Conservation (phyloP, 2,113 vertebrate genomes). For the Osmerus eperlanus region DNA sequence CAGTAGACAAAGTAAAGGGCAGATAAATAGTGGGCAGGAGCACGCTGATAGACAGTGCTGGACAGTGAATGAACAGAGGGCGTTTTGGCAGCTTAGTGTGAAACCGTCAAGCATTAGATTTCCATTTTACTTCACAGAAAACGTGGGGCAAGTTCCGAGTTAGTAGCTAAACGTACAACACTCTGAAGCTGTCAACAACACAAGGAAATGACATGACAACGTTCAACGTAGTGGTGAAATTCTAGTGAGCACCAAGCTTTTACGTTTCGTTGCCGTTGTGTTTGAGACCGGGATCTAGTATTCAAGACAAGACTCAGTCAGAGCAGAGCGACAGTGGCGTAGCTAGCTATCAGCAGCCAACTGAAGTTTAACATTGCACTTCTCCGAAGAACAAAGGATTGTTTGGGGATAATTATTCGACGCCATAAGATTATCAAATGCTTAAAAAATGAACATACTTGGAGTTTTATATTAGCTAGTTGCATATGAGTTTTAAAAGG, state of each 20-base stretch:
- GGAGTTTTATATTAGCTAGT: neutral
- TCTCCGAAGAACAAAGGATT: slow-evolving; percentile 43
- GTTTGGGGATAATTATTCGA: slow-evolving; percentile 36
- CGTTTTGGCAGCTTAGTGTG: too few species aligned
- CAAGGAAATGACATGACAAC: slow-evolving; percentile 49
- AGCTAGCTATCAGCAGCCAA: slow-evolving; percentile 14
- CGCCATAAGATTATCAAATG: slow-evolving; percentile 14
- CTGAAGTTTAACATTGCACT: slow-evolving; percentile 50
- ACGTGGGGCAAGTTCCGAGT: neutral
- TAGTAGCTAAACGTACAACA: neutral
- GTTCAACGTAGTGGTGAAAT: slow-evolving; percentile 22
- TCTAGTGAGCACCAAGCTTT: slow-evolving; percentile 7
- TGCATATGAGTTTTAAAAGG: slow-evolving; percentile 39
- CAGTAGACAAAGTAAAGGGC: neutral
- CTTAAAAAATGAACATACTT: neutral
- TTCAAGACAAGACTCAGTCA: neutral
- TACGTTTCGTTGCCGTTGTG: slow-evolving; percentile 1
- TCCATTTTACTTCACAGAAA: neutral
- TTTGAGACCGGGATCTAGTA: neutral
- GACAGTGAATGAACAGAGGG: too few species aligned
- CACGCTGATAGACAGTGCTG: neutral
- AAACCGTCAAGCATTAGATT: too few species aligned
- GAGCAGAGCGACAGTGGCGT: slow-evolving; percentile 10
- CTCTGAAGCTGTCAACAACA: slow-evolving; percentile 19
- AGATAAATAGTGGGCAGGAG: neutral